Evolutionary conservation across 2,113 vertebrate species (phyloP).

Genomic region (Toxotes jaculatrix): DNA sequence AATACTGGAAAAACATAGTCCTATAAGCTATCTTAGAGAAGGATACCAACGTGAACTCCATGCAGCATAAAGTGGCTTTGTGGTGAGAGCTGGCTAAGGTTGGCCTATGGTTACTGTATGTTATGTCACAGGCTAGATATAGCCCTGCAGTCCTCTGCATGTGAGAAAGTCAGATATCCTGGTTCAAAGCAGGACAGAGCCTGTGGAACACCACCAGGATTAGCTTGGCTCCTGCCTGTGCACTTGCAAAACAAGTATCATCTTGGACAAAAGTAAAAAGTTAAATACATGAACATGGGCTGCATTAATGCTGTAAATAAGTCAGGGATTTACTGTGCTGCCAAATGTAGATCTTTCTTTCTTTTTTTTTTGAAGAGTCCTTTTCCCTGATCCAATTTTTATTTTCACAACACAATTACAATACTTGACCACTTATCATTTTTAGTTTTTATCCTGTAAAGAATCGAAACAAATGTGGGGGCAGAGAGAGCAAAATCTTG

Average conservation of each 20-base stretch:
- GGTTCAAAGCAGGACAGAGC: constrained; percentile 55
- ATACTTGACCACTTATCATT: constrained; percentile 3
- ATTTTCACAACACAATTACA: constrained; percentile 28
- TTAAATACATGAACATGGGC: constrained; percentile 32
- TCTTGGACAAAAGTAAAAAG: constrained; percentile 48
- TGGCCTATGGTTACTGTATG: constrained; percentile 55
- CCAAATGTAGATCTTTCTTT: constrained; percentile 1
- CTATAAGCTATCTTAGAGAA: constrained; percentile 14
- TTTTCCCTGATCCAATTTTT: neutral
- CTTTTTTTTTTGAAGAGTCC: neutral
- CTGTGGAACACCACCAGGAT: constrained; percentile 52
- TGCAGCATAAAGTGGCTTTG: constrained; percentile 55
- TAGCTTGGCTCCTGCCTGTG: constrained; percentile 46
- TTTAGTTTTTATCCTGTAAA: constrained; percentile 24
- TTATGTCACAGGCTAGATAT: constrained; percentile 70
- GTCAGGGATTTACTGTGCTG: constrained; percentile 20
- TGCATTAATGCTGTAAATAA: constrained; percentile 20
- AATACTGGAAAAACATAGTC: constrained; percentile 14
- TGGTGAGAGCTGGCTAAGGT: constrained; percentile 43
- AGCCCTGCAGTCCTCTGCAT: constrained; percentile 28
- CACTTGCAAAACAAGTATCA: constrained; percentile 54
- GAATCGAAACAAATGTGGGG: constrained; percentile 26
- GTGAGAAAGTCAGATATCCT: constrained; percentile 42
- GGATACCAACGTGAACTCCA: constrained; percentile 31
- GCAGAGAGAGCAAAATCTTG: constrained; percentile 15